Percentiles rank a stretch among this genome's conserved stretches.
Evolutionary conservation across 2,113 vertebrate genomes (phyloP).

Genomic region (Carettochelys insculpta): DNA sequence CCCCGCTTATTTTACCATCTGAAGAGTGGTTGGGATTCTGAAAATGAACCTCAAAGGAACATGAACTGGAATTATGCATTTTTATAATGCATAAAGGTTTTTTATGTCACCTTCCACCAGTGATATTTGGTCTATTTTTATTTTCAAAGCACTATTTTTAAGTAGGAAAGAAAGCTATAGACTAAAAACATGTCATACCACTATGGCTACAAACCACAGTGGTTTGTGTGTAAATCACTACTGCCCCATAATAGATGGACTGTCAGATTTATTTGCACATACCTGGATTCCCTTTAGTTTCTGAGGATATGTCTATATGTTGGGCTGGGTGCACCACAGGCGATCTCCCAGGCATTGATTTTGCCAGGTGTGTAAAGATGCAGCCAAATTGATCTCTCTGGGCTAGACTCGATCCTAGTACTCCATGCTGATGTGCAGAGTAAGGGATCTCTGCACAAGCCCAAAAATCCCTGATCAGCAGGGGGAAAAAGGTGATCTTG

Average conservation of each 20-base stretch:
- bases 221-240: not conserved
- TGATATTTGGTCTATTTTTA: not conserved
- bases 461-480: too few relatives aligned
- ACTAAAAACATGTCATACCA: not conserved
- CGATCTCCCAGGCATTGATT: too few relatives aligned
- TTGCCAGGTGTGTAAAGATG: too few relatives aligned
- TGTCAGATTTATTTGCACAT: not conserved
- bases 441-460: too few relatives aligned
- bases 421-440: too few relatives aligned
- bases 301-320: too few relatives aligned
- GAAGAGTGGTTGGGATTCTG: not conserved
- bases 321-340: too few relatives aligned
- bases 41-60: not conserved
- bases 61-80: not conserved
- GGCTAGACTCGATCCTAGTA: too few relatives aligned
- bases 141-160: not conserved
- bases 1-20: not conserved
- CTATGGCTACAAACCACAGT: not conserved
- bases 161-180: not conserved
- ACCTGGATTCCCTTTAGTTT: not conserved
- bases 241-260: not conserved
- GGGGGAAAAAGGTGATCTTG: too few relatives aligned
- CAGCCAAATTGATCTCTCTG: too few relatives aligned
- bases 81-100: not conserved
- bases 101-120: not conserved